Base-by-base conservation (phyloP, 2,888 invertebrate species). In the Chrysodeixis includens region DNA sequence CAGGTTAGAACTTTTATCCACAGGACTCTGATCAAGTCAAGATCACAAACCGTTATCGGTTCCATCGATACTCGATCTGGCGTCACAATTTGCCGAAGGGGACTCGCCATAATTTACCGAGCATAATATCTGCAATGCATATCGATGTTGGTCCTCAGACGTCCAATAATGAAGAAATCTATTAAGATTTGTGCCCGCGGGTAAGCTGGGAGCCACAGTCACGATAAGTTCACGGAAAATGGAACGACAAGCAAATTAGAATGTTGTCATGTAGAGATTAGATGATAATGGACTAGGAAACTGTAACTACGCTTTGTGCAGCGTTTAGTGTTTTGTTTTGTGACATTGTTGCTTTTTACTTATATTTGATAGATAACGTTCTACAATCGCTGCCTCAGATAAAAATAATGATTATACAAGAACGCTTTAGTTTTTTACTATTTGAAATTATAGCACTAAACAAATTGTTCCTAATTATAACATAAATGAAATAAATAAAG, bases 131-230 rank as follows among this genome's bases (percentile, higher is more conserved):
- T 62, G 78, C 81, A 75, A 77, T 69, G 64, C 64, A 79, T 73
- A 79, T 83, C 80, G 81, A 79, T 69, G 60, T 72, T 56, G 71
- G 67, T 75, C 40, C 40, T 40, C 40, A 40, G 40, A 14, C 75
- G 68, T 74, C 71, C 62, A 73, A 74, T 84, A 84, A 86, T 86
- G 83, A 86, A 86, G 85, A 87, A 85, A 85, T 87, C 86, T 83
- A 85, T 86, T 87, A 85, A 80, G 80, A 56, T 67, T 71, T 65
- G 69, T 30, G 75, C 75, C 77, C 55, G 63, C 56, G 77, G 81
- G 79, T 6, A 56, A 40, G 61, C 66, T 73, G 62, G 75, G 53
- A 70, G 69, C 66, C 55, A 52, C 30, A 62, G 69, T 73, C 76
- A 78, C 71, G 74, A 70, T 64, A 60, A 68, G 51, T 72, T 78